Evolutionary conservation across 1,140 invertebrate species (phyloP), one percentile per base, ranked within the genome.

Genomic region (Caenorhabditis briggsae): DNA sequence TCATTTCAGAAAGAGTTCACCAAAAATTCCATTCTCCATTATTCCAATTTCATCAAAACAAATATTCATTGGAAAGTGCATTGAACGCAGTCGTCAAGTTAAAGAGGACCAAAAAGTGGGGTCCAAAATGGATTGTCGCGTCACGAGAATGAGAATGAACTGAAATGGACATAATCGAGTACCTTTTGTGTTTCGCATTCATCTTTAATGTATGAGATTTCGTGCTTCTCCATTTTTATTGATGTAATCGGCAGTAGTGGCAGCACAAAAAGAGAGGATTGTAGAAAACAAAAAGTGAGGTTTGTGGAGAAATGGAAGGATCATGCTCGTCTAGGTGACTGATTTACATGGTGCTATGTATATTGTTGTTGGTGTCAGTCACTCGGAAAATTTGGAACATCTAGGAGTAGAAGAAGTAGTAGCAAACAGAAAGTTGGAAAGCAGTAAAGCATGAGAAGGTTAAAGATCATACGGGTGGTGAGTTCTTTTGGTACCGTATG

Each of bases 161-260:
- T 78, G 70, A 78, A 78, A 78, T 78, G 70, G 70, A 78, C 70
- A 78, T 78, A 78, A 78, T 78, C 70, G 70, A 78, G 70, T 78
- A 78, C 70, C 70, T 50, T 78, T 78, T 78, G 43, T 78, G 70
- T 78, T 78, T 78, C 33, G 3, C 70, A 78, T 78, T 78, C 70
- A 78, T 78, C 70, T 78, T 78, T 78, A 78, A 78, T 78, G 70
- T 78, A 78, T 78, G 70, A 78, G 70, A 78, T 78, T 78, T 78
- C 23, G 25, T 50, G 70, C 70, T 78, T 50, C 59, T 20, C 46
- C 46, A 46, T 78, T 78, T 50, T 48, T 78, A 78, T 78, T 78
- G 70, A 78, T 78, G 70, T 78, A 46, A 78, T 78, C 46, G 18
- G 70, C 14, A 14, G 43, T 2, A 70, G 18, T 70, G 12, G 43